Evolutionary conservation across 2,797 vertebrate genomes (phyloP), one percentile per base, ranked within the genome.

Genomic region (Cichlasoma orientale): DNA sequence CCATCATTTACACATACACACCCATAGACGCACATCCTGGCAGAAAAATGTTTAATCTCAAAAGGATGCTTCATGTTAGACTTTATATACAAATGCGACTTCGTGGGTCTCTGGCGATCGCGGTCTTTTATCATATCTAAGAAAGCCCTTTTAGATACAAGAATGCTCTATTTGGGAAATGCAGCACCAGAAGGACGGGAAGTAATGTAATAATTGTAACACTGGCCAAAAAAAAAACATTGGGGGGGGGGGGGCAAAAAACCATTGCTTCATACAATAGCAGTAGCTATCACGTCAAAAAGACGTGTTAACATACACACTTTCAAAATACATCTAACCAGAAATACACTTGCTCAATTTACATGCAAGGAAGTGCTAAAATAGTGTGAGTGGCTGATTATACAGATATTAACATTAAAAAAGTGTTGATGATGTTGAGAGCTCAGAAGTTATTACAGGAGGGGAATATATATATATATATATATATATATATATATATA

Each of bases 331-430:
- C 16, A 50, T 63, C 50, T 83, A 56, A 85, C 82, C 74, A 83
- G 90, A 92, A 90, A 75, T 56, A 36, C 23, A 74, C 58, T 90
- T 92, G 56, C 87, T 74, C 80, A 86, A 90, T 89, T 78, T 56
- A 75, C 59, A 83, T 56, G 21, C 7, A 5, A 79, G 84, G 86
- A 89, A 82, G 53, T 88, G 52, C 68, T 56, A 59, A 82, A 81
- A 87, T 73, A 74, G 41, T 25, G 41, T 52, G 56, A 14, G 36
- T 18, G 29, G n/a, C 36, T 70, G 52, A 53, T 54, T 69, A 55
- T 56, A 77, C n/a, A 78, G 72, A 27, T 77, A 44, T 14, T 8
- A 21, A 53, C 0, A 4, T 25, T 13, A 31, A 52, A 38, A 56
- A 50, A 3, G 11, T 4, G 41, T 25, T n/a, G 10, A 3, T 29